Evolutionary conservation across 1,140 invertebrate species (phyloP), one percentile per base, ranked within the genome.

Genomic region (Sinonovacula constricta): DNA sequence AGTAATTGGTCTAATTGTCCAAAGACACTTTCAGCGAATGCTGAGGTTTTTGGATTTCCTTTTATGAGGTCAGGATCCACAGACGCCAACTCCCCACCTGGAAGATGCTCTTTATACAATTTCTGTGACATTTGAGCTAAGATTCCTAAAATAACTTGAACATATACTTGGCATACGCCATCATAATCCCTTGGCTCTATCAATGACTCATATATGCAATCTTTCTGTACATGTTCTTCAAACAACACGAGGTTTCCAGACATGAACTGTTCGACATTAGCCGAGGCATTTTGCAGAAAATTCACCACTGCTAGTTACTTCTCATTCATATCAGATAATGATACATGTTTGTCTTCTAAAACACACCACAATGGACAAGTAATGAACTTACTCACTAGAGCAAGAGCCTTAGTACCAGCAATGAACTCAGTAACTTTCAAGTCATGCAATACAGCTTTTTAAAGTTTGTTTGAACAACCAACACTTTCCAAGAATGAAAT

Each of bases 21-120:
- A 79, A 79, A 79, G 3, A 76, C 65, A 79, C 76, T 70, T 36
- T 79, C 76, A 5, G 66, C 67, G 45, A 63, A 79, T 18, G 39
- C 49, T 26, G 65, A 68, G 24, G 65, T 68, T 69, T 78, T 69
- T 2, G 39, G 45, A 22, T 5, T 54, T 53, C 45, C 45, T 54
- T 54, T 68, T 22, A 68, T 18, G 3, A 30, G 12, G 18, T 51
- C 28, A 28, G 15, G 18, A 26, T 68, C 45, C 1, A 0, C 15
- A 26, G 4, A 7, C 7, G 30, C 30, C 10, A 68, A 49, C 22
- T 68, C 24, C 18, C 66, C 49, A 51, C 49, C 66, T 5, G 66
- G 66, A 1, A 68, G 51, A 54, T 68, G 66, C n/a, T 68, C 39
- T 54, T 68, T 54, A 28, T 68, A 68, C 7, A 68, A 30, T 31